These are phyloP conservation scores for Dione vanillae DNA, from an alignment of 2,888 invertebrate species.

Conservation along the genomic window DNA sequence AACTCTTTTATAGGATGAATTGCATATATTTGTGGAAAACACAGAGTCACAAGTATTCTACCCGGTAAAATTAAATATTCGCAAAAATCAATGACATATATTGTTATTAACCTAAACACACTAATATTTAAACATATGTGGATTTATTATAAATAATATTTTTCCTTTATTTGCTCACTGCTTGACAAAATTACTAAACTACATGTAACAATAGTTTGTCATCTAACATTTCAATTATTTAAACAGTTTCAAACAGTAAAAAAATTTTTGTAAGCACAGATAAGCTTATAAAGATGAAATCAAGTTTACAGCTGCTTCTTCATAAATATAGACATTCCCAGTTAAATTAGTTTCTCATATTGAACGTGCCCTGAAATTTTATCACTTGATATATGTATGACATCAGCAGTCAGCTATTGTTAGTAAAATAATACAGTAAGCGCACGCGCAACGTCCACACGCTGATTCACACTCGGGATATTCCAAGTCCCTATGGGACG, in stretches of 20 bases:
- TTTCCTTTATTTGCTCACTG: neutral
- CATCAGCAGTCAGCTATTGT: slow-evolving; percentile 75
- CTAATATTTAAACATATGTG: no score
- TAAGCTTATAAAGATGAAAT: neutral
- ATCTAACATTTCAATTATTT: neutral
- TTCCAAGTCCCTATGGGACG: slow-evolving; percentile 51
- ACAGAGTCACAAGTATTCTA: no score
- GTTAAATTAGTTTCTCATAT: slow-evolving; percentile 13
- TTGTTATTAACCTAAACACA: no score
- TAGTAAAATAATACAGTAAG: slow-evolving; percentile 61
- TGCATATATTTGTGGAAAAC: no score
- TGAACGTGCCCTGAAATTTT: slow-evolving; percentile 56
- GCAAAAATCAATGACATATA: no score
- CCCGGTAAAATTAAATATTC: no score
- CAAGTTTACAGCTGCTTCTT: neutral
- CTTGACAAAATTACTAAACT: neutral
- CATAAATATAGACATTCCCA: neutral
- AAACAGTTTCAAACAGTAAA: neutral
- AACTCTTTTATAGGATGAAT: no score
- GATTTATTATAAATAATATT: neutral
- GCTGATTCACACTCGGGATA: slow-evolving; percentile 70
- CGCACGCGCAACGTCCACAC: slow-evolving; percentile 69
- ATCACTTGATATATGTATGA: slow-evolving; percentile 65
- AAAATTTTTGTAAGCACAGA: neutral
- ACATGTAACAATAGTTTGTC: neutral